These are phyloP conservation scores for Cyclophora albipunctata DNA, from an alignment of 2,888 invertebrate species.

Conservation along the genomic window DNA sequence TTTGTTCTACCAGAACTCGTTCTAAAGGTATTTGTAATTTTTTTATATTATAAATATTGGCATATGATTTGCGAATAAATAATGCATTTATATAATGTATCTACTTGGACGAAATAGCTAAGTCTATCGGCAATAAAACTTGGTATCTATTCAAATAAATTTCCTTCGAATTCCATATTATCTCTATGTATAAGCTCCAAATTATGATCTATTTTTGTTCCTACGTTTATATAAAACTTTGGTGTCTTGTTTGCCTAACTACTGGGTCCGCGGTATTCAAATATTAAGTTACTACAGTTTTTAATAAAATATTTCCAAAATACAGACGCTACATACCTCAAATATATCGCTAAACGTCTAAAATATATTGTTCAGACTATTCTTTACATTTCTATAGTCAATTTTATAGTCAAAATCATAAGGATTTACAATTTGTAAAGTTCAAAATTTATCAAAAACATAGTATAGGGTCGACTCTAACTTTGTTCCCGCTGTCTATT, in stretches of 20 bases:
- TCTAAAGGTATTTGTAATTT: too few species aligned
- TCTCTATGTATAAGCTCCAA: slow-evolving; percentile 54
- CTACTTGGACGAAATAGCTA: slow-evolving; percentile 55
- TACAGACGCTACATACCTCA: slow-evolving; percentile 62
- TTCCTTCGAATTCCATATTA: slow-evolving; percentile 16
- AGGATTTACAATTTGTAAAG: slow-evolving; percentile 25
- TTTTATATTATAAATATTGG: neutral
- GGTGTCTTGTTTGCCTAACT: slow-evolving; percentile 65
- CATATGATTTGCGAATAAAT: slow-evolving; percentile 4
- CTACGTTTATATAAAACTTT: slow-evolving; percentile 53
- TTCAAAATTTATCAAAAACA: slow-evolving; percentile 52
- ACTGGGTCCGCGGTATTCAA: slow-evolving; percentile 54
- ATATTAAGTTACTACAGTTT: slow-evolving; percentile 38
- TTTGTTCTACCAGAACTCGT: too few species aligned
- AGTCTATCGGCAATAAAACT: slow-evolving; percentile 40
- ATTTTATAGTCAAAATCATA: slow-evolving; percentile 16
- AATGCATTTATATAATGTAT: slow-evolving; percentile 17
- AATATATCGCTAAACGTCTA: slow-evolving; percentile 66
- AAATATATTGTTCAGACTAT: slow-evolving; percentile 48
- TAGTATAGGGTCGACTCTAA: slow-evolving; percentile 41
- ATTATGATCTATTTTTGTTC: slow-evolving; percentile 14
- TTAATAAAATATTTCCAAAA: slow-evolving; percentile 60
- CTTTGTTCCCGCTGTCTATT: slow-evolving; percentile 58
- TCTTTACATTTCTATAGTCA: slow-evolving; percentile 29
- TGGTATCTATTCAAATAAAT: slow-evolving; percentile 19